phyloP scores from a whole-genome alignment of 2,888 invertebrate species.

The Pemphredon lugubris region DNA sequence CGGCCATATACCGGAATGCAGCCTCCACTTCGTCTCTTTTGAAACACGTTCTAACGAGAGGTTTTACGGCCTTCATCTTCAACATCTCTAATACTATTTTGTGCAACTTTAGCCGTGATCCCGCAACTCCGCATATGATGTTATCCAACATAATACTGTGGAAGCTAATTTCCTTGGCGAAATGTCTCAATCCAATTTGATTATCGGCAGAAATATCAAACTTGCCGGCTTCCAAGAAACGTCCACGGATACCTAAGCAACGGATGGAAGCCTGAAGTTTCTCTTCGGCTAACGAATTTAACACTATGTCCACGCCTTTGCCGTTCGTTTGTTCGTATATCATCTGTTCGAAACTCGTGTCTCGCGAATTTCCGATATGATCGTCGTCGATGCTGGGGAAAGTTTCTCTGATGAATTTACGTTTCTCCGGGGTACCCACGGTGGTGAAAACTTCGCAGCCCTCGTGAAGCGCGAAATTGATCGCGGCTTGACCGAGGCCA shows the following conservation, averaged over 20 bases:
- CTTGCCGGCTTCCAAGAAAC: constrained; percentile 94
- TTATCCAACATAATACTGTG: constrained; percentile 90
- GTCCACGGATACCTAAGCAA: constrained; percentile 84
- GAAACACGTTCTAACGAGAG: constrained; percentile 86
- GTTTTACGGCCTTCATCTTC: constrained; percentile 83
- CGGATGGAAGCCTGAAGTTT: constrained; percentile 89
- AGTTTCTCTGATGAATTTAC: constrained; percentile 82
- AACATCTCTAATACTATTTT: constrained; percentile 72
- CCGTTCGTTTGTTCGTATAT: constrained; percentile 91
- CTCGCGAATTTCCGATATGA: constrained; percentile 93
- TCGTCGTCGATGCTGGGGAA: constrained; percentile 84
- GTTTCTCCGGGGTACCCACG: constrained; percentile 83
- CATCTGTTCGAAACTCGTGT: constrained; percentile 93
- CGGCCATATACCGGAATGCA: constrained; percentile 86
- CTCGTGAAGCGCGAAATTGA: constrained; percentile 83
- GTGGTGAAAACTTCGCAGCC: constrained; percentile 85
- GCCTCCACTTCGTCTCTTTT: constrained; percentile 85
- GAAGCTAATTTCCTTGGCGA: constrained; percentile 87
- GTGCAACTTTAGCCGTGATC: fast-evolving
- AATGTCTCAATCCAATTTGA: constrained; percentile 85
- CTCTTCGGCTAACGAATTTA: constrained; percentile 96
- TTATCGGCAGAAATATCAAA: constrained; percentile 89
- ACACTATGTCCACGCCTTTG: constrained; percentile 93
- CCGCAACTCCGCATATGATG: too few relatives aligned
- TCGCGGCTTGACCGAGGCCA: constrained; percentile 87